Evolutionary conservation across 2,113 vertebrate species (phyloP), one percentile per base, ranked within the genome.

Genomic region (Neolamprologus caudopunctatus): DNA sequence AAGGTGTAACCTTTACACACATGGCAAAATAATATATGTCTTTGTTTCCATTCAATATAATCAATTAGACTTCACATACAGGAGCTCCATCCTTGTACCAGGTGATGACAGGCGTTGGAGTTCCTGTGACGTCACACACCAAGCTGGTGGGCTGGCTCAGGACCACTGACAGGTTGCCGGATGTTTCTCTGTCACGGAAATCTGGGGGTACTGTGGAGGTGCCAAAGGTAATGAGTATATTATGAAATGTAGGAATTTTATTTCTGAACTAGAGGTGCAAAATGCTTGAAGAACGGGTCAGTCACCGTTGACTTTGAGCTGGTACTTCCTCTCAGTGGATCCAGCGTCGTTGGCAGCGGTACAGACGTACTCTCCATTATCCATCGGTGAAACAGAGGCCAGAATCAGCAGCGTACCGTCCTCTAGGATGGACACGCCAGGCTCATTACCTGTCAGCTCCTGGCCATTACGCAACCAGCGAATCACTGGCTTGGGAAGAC

Each of bases 301-400:
- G 31, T 96, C 95, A 99, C 99, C 99, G 2, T 99, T 97, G 66
- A 99, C 98, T 96, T 97, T 98, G 53, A 99, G 97, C 82, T 96
- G 97, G 54, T 99, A 99, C 93, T 97, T 99, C 94, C 94, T 98
- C 96, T 99, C 97, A 2, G 97, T 97, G 85, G 97, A 97, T 57
- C 98, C 99, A 5, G 97, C 99, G 88, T 99, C 98, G 9, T 99
- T 99, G 88, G 94, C 89, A 8, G 98, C 99, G 31, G 97, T 93
- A 14, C 99, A 99, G 66, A 97, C 89, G 24, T 99, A 99, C 14
- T 99, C 98, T 24, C 98, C 99, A 2, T 92, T 97, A 93, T 99
- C 97, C 57, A 96, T 93, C 0, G 97, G 97, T 0, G 96, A 96
- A 66, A 98, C 95, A 5, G 98, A 97, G 83, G 96, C 96, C 82